Conservation (phyloP, 1,140 invertebrate genomes). For the Aleiodes sp. region DNA sequence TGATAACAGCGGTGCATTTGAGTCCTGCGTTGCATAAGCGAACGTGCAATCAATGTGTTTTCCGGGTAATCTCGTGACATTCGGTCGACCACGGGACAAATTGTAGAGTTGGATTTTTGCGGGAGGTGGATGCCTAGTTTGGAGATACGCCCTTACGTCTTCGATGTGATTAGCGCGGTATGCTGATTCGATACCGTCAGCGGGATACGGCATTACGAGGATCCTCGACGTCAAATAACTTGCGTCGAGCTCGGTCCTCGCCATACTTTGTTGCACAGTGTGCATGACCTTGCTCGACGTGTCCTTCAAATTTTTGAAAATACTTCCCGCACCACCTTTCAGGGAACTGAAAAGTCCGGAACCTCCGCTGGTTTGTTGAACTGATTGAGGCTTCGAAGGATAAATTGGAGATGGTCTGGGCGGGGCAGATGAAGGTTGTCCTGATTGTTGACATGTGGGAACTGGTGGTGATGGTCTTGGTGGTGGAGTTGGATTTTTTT, state of each 20-base stretch:
- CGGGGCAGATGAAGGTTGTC: constrained; percentile 47
- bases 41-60: constrained; percentile 73
- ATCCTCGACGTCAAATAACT: constrained; percentile 90
- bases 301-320: constrained; percentile 94
- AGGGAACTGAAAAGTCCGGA: constrained; percentile 83
- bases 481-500: constrained; percentile 47
- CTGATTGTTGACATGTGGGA: constrained; percentile 38
- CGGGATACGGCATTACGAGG: constrained; percentile 92
- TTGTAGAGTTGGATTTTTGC: constrained; percentile 84
- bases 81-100: constrained; percentile 72
- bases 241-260: constrained; percentile 87
- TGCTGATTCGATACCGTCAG: constrained; percentile 92
- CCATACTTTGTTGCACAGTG: constrained; percentile 92
- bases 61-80: constrained; percentile 62
- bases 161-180: constrained; percentile 94
- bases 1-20: constrained; percentile 79
- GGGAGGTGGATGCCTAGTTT: constrained; percentile 76
- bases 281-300: constrained; percentile 97
- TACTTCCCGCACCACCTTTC: constrained; percentile 83
- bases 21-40: constrained; percentile 70
- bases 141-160: constrained; percentile 82
- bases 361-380: constrained; percentile 46
- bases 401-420: constrained; percentile 48
- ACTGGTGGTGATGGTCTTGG: constrained; percentile 43
- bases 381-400: constrained; percentile 44